Evolutionary conservation across 2,113 vertebrate genomes (phyloP).

Genomic region (Colius striatus): DNA sequence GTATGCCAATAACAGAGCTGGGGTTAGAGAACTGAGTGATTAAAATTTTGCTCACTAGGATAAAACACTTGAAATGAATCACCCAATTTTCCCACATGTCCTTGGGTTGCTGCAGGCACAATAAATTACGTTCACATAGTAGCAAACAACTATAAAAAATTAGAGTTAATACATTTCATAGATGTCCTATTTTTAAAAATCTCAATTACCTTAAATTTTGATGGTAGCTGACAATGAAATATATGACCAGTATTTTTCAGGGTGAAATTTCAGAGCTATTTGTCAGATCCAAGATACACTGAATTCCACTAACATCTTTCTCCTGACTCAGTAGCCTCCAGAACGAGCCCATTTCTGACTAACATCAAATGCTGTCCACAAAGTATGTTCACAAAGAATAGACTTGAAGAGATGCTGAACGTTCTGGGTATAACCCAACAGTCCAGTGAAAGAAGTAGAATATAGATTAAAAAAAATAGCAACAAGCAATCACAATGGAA

Average conservation of each 20-base stretch:
- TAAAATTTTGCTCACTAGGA: slow-evolving; percentile 75
- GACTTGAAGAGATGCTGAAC: background rate
- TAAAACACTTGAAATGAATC: slow-evolving; percentile 76
- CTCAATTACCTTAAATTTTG: background rate
- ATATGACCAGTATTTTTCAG: background rate
- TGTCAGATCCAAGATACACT: background rate
- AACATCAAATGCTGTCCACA: background rate
- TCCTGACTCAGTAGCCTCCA: background rate
- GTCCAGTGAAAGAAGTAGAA: background rate
- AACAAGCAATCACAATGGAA: background rate
- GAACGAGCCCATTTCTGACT: background rate
- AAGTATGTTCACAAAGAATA: background rate
- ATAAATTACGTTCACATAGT: slow-evolving; percentile 65
- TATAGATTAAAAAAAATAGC: slow-evolving; percentile 14
- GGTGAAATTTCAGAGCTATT: background rate
- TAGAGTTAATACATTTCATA: slow-evolving; percentile 9
- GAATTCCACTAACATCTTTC: background rate
- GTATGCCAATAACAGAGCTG: slow-evolving; percentile 64
- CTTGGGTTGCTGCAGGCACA: slow-evolving; percentile 56
- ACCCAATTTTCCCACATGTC: slow-evolving; percentile 70
- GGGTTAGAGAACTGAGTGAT: slow-evolving; percentile 66
- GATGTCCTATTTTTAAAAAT: slow-evolving; percentile 8
- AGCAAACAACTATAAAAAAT: slow-evolving; percentile 61
- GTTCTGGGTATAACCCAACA: background rate
- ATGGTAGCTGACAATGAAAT: background rate